These are phyloP conservation scores for Aspidapion aeneum DNA, from an alignment of 2,888 invertebrate species.

Conservation along the genomic window DNA sequence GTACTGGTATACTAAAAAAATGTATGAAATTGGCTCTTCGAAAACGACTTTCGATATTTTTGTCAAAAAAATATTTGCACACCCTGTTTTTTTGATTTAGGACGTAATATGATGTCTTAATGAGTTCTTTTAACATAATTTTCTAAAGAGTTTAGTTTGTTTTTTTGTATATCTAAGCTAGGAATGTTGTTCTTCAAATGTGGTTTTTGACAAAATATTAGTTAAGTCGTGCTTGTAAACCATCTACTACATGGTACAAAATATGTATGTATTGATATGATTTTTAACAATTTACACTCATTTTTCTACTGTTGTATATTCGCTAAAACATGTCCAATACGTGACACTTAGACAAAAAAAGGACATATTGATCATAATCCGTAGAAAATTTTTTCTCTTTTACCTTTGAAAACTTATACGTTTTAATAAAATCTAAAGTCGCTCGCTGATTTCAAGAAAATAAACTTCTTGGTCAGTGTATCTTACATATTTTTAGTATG, in stretches of 20 bases:
- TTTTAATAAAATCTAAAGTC: constrained; percentile 43
- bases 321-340: constrained; percentile 35
- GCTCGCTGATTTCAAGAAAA: constrained; percentile 41
- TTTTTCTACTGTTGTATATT: constrained; percentile 51
- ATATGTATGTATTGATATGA: constrained; percentile 48
- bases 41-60: background rate
- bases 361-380: constrained; percentile 44
- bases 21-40: too few species aligned
- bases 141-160: background rate
- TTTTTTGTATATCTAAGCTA: background rate
- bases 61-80: background rate
- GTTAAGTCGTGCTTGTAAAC: constrained; percentile 29
- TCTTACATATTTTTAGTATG: constrained; percentile 45
- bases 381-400: constrained; percentile 42
- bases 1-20: too few species aligned
- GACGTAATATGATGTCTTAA: too few species aligned
- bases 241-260: constrained; percentile 50
- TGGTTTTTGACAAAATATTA: constrained; percentile 19
- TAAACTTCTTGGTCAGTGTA: constrained; percentile 41
- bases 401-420: constrained; percentile 42
- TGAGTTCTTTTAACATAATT: background rate
- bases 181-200: background rate
- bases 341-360: constrained; percentile 1
- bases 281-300: constrained; percentile 50
- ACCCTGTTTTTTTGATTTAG: background rate